Conservation (phyloP, 1,140 invertebrate species). For the Philopotamus ludificatus region DNA sequence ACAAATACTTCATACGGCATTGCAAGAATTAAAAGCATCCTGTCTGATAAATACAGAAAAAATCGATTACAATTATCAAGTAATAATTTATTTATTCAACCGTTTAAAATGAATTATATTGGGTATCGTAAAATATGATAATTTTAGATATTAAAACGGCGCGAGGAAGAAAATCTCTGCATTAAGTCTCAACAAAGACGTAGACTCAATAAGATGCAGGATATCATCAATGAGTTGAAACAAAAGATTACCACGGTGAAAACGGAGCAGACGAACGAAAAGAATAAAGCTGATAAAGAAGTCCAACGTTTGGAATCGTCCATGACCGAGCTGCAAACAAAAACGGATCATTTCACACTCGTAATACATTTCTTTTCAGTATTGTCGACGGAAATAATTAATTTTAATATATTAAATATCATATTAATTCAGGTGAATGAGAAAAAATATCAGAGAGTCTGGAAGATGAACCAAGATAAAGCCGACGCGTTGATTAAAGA, state of each 20-base stretch:
- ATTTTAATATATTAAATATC: constrained; percentile 38
- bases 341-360: constrained; percentile 65
- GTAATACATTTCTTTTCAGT: constrained; percentile 12
- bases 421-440: constrained; percentile 35
- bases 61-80: constrained; percentile 80
- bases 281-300: constrained; percentile 59
- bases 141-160: constrained; percentile 71
- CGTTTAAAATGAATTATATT: neutral
- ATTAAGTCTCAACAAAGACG: constrained; percentile 81
- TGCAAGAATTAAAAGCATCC: constrained; percentile 72
- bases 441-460: constrained; percentile 54
- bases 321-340: constrained; percentile 65
- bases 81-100: constrained; percentile 24
- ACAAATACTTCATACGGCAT: constrained; percentile 72
- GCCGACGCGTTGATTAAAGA: constrained; percentile 59
- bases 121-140: constrained; percentile 2
- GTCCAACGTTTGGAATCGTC: constrained; percentile 63
- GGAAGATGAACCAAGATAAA: constrained; percentile 58
- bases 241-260: constrained; percentile 60
- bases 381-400: neutral
- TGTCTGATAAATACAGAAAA: constrained; percentile 79
- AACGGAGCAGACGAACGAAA: constrained; percentile 57
- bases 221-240: constrained; percentile 64
- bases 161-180: constrained; percentile 83
- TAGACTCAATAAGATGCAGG: constrained; percentile 76